Conservation (phyloP, 2,888 invertebrate species). For the Eubasilissa splendida region DNA sequence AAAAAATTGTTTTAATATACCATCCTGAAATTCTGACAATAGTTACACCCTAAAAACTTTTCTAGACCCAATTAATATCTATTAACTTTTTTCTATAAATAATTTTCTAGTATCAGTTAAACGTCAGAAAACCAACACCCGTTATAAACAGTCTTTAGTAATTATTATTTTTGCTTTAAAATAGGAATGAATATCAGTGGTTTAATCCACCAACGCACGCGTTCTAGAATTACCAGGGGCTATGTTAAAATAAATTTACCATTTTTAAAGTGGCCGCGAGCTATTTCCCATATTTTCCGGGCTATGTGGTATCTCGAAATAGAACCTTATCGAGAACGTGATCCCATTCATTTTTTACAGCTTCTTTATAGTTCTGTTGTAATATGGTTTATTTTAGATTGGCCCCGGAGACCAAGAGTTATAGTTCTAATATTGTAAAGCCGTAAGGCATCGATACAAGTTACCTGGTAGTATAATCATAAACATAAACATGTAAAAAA, state of each 20-base stretch:
- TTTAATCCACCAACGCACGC: not conserved
- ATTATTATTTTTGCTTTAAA: no score
- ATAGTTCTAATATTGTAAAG: not conserved
- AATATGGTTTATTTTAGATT: constrained; percentile 20
- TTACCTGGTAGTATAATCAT: no score
- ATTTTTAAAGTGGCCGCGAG: not conserved
- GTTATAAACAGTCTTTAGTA: no score
- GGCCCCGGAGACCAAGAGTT: constrained; percentile 1
- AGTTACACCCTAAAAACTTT: no score
- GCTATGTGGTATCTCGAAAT: constrained; percentile 1
- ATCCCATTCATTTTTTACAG: constrained; percentile 19
- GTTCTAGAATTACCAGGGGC: not conserved
- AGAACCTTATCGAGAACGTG: constrained; percentile 20
- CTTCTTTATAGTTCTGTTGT: constrained; percentile 12
- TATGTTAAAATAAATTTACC: not conserved
- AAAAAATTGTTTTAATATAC: no score
- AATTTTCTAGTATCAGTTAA: no score
- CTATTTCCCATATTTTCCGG: constrained; percentile 2
- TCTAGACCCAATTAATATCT: no score
- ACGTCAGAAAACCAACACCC: no score
- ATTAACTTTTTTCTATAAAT: no score
- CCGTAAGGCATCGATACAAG: no score
- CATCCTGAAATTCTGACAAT: no score
- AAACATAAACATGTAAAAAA: no score
- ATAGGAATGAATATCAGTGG: not conserved